These are phyloP conservation scores for Tiliacea aurago DNA, from an alignment of 2,888 invertebrate genomes.

Conservation along the genomic window DNA sequence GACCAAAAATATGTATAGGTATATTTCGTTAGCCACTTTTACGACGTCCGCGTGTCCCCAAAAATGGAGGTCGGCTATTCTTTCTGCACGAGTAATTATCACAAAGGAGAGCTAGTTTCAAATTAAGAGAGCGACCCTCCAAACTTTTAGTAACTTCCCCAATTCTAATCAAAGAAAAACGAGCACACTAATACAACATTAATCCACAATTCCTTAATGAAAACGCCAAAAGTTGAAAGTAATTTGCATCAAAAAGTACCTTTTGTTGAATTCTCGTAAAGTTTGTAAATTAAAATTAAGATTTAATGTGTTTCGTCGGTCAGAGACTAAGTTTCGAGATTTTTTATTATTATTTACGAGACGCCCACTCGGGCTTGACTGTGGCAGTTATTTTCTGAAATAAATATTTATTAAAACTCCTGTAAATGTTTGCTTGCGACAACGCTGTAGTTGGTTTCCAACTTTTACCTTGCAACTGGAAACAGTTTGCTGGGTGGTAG, in stretches of 20 bases:
- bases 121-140: constrained; percentile 38
- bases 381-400: constrained; percentile 48
- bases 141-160: constrained; percentile 50
- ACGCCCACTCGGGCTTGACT: constrained; percentile 48
- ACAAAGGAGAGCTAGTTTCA: constrained; percentile 42
- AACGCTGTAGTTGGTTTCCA: constrained; percentile 3
- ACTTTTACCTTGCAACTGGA: background rate
- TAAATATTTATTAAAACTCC: constrained; percentile 58
- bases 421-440: constrained; percentile 18
- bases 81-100: constrained; percentile 50
- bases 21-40: background rate
- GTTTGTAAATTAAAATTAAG: constrained; percentile 84
- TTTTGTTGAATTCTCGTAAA: constrained; percentile 72
- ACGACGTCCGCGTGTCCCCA: background rate
- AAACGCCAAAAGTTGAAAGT: constrained; percentile 79
- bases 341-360: constrained; percentile 70
- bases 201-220: constrained; percentile 79
- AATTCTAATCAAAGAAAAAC: constrained; percentile 72
- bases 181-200: constrained; percentile 71
- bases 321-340: constrained; percentile 69
- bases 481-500: background rate
- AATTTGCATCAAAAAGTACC: constrained; percentile 82
- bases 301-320: constrained; percentile 78
- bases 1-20: background rate
- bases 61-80: constrained; percentile 11